Conservation (phyloP, 2,797 vertebrate genomes). For the Poecilia wingei region DNA sequence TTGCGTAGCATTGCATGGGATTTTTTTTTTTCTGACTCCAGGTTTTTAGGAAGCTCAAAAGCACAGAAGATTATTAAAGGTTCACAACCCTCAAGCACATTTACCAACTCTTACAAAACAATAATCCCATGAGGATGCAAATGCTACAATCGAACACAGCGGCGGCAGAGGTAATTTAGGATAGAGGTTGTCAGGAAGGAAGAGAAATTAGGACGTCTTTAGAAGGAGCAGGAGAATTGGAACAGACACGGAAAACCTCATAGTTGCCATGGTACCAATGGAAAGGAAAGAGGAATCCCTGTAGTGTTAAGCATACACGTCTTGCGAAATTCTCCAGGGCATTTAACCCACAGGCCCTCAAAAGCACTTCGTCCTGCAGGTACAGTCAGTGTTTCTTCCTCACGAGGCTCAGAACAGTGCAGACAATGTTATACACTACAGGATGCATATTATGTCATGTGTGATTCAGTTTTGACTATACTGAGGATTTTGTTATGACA, state of each 20-base stretch:
- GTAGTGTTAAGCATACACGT: conserved; percentile 36
- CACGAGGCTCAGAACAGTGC: conserved; percentile 1
- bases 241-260: conserved; percentile 50
- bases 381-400: conserved; percentile 10
- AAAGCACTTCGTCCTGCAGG: conserved; percentile 28
- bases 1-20: not conserved
- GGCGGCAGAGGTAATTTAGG: conserved; percentile 38
- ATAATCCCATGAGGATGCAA: conserved; percentile 7
- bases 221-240: conserved; percentile 59
- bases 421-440: not conserved
- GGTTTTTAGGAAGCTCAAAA: conserved; percentile 20
- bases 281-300: conserved; percentile 51
- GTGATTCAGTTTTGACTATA: conserved; percentile 18
- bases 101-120: conserved; percentile 11
- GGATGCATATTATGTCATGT: conserved; percentile 17
- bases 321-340: conserved; percentile 56
- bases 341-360: conserved; percentile 50
- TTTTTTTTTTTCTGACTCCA: not conserved
- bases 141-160: conserved; percentile 31
- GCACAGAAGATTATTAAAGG: conserved; percentile 1
- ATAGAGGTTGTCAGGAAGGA: conserved; percentile 50
- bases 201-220: conserved; percentile 60
- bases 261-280: conserved; percentile 60
- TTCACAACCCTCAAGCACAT: conserved; percentile 21
- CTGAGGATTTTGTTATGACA: not conserved